Percentiles rank a stretch among this genome's conserved stretches.
Evolutionary conservation across 2,888 invertebrate genomes (phyloP).

Genomic region (Metacarcinus magister): DNA sequence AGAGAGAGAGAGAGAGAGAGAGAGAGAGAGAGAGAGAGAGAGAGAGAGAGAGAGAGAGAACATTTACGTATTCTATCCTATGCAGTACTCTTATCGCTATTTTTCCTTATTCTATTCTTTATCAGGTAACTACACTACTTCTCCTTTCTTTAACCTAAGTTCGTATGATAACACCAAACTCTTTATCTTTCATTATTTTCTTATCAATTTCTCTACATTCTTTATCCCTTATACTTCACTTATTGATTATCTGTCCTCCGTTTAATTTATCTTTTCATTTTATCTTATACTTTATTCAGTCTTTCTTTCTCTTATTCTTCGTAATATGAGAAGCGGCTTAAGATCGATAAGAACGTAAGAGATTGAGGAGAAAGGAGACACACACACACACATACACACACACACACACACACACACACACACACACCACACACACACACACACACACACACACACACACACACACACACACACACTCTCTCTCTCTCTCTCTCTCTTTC

Average conservation of each 20-base stretch:
- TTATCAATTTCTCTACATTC: neutral
- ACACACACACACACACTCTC: neutral
- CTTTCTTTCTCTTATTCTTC: neutral
- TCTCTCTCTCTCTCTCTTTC: neutral
- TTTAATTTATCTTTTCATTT: neutral
- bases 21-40: slow-evolving; percentile 26
- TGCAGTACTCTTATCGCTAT: no score
- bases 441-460: no score
- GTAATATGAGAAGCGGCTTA: neutral
- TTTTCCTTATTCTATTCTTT: no score
- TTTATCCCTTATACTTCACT: neutral
- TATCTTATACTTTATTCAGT: neutral
- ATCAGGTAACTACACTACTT: no score
- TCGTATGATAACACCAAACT: no score
- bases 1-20: slow-evolving; percentile 26
- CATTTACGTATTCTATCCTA: no score
- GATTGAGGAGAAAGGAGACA: neutral
- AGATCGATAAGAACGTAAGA: slow-evolving; percentile 13
- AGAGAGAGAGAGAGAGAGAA: neutral
- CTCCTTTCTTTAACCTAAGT: no score
- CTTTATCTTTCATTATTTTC: neutral
- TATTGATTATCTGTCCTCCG: neutral
- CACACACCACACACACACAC: no score
- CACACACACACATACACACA: neutral
- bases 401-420: no score